These are phyloP conservation scores for Capitulum mitella DNA, from an alignment of 2,888 invertebrate genomes.

Conservation along the genomic window DNA sequence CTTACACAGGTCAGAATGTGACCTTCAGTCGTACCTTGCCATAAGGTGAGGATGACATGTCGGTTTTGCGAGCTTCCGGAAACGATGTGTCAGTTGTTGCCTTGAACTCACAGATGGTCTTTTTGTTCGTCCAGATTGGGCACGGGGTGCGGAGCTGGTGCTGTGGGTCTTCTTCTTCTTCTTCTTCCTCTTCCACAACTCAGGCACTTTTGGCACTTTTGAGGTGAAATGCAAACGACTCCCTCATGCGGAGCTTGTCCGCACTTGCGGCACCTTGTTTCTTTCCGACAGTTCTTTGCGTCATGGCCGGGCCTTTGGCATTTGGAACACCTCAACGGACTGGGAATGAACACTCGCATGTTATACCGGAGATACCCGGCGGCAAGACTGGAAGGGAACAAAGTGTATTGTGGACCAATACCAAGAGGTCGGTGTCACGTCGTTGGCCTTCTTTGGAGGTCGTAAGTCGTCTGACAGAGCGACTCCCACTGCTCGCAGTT, in stretches of 20 bases:
- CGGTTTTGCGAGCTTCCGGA: too few relatives aligned
- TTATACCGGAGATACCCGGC: not conserved
- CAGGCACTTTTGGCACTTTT: not conserved
- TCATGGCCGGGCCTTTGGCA: not conserved
- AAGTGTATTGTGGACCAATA: not conserved
- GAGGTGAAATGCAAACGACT: not conserved
- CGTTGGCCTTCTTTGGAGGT: not conserved
- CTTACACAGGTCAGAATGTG: too few relatives aligned
- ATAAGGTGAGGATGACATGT: too few relatives aligned
- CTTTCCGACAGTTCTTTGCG: not conserved
- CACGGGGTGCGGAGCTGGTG: too few relatives aligned
- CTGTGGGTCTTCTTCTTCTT: too few relatives aligned
- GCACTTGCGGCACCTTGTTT: not conserved
- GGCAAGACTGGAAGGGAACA: not conserved
- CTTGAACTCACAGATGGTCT: too few relatives aligned
- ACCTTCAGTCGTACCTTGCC: too few relatives aligned
- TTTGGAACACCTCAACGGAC: not conserved
- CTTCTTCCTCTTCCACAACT: too few relatives aligned
- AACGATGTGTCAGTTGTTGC: too few relatives aligned
- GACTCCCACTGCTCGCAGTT: not conserved
- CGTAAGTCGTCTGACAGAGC: not conserved
- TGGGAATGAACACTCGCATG: not conserved
- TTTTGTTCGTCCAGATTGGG: too few relatives aligned
- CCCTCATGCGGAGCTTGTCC: not conserved
- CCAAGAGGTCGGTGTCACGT: not conserved